Evolutionary conservation across 2,113 vertebrate genomes (phyloP).

Genomic region (Trogon surrucura): DNA sequence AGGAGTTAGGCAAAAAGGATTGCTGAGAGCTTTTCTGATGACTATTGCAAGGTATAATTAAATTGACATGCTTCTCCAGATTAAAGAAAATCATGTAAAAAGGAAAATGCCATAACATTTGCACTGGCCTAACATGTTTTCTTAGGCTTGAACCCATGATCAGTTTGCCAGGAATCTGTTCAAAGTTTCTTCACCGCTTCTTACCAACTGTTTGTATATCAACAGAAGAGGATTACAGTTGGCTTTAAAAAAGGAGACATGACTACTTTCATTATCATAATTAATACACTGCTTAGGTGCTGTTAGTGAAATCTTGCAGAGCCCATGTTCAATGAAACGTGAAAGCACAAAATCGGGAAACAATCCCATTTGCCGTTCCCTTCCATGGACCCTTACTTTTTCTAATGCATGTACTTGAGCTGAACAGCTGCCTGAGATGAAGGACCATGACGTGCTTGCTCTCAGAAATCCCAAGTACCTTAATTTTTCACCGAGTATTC

Average conservation of each 20-base stretch:
- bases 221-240: not conserved
- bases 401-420: not conserved
- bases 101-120: not conserved
- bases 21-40: not conserved
- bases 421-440: not conserved
- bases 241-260: not conserved
- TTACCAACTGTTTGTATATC: not conserved
- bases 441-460: not conserved
- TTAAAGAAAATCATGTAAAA: not conserved
- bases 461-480: not conserved
- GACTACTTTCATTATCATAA: not conserved
- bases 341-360: not conserved
- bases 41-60: not conserved
- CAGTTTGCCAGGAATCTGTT: not conserved
- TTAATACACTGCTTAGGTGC: not conserved
- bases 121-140: not conserved
- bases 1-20: not conserved
- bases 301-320: not conserved
- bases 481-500: not conserved
- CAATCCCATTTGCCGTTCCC: accelerated
- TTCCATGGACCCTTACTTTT: not conserved
- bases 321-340: not conserved
- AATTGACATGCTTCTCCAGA: not conserved
- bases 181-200: not conserved
- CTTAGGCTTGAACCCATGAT: not conserved